Conservation (phyloP, 2,888 invertebrate species). For the Standfussiana lucernea region DNA sequence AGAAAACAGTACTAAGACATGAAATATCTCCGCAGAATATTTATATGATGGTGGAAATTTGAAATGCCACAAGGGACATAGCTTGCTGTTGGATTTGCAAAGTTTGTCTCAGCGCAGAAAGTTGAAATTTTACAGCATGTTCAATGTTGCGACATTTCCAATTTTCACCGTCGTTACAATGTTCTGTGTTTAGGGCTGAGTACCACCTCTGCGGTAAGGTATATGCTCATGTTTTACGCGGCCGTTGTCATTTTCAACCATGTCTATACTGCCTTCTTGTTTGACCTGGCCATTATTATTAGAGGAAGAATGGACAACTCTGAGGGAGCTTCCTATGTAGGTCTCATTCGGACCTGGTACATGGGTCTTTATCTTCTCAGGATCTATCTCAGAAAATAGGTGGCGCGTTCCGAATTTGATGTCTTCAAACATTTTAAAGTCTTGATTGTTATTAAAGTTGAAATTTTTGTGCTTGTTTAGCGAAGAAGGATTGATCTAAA, state of each 20-base stretch:
- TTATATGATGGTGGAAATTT: not conserved
- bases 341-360: conserved; percentile 32
- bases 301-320: not conserved
- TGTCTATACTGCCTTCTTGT: conserved; percentile 25
- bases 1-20: not conserved
- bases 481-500: conserved; percentile 31
- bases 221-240: conserved; percentile 14
- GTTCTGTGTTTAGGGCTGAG: not conserved
- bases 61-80: not conserved
- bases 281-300: conserved; percentile 48
- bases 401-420: not conserved
- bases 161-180: not conserved
- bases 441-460: not conserved
- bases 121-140: not conserved
- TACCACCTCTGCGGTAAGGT: conserved; percentile 4
- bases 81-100: not conserved
- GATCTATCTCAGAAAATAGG: not conserved
- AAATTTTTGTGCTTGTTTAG: not conserved
- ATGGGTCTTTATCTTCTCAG: conserved; percentile 33
- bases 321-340: conserved; percentile 6
- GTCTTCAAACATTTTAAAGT: no score
- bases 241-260: conserved; percentile 51
- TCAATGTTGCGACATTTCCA: not conserved
- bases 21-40: not conserved
- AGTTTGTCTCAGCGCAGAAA: not conserved